Evolutionary conservation across 2,888 invertebrate genomes (phyloP).

Genomic region (Entomobrya proxima): DNA sequence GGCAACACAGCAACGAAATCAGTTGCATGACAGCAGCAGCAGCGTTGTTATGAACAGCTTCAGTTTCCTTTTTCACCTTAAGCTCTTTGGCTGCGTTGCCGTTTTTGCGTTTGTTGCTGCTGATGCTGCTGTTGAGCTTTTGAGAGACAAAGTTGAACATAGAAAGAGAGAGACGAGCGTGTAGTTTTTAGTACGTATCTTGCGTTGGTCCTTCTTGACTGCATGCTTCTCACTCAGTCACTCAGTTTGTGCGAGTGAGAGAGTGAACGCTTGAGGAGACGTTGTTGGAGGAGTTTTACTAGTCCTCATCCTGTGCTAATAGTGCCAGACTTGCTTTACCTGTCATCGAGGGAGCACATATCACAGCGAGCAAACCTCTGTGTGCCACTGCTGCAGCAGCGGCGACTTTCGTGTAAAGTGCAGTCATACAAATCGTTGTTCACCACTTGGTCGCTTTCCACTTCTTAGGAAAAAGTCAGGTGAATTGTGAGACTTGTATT

Average conservation of each 20-base stretch:
- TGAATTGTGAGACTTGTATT: slow-evolving; percentile 34
- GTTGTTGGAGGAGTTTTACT: slow-evolving; percentile 27
- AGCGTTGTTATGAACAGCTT: background rate
- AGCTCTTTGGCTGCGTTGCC: too few relatives aligned
- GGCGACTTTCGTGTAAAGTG: background rate
- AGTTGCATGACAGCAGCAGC: background rate
- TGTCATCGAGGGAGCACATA: slow-evolving; percentile 62
- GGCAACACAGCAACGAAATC: background rate
- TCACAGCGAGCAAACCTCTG: slow-evolving; percentile 15
- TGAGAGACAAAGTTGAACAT: background rate
- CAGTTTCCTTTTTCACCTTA: too few relatives aligned
- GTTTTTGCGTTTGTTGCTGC: too few relatives aligned
- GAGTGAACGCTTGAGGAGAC: slow-evolving; percentile 37
- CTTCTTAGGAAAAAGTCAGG: slow-evolving; percentile 2
- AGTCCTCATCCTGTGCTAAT: slow-evolving; percentile 30
- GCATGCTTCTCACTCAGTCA: background rate
- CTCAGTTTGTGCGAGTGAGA: background rate
- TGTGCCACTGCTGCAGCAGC: background rate
- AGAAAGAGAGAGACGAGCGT: background rate
- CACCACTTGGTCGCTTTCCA: background rate
- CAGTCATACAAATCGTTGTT: slow-evolving; percentile 2
- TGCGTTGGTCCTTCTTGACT: too few relatives aligned
- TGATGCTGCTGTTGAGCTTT: background rate
- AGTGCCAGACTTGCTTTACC: slow-evolving; percentile 58
- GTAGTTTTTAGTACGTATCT: background rate